A percentile compares a stretch with the other conserved stretches of the same genome.
Evolutionary conservation across 2,888 invertebrate species (phyloP).

Genomic region (Epistrophe grossulariae): DNA sequence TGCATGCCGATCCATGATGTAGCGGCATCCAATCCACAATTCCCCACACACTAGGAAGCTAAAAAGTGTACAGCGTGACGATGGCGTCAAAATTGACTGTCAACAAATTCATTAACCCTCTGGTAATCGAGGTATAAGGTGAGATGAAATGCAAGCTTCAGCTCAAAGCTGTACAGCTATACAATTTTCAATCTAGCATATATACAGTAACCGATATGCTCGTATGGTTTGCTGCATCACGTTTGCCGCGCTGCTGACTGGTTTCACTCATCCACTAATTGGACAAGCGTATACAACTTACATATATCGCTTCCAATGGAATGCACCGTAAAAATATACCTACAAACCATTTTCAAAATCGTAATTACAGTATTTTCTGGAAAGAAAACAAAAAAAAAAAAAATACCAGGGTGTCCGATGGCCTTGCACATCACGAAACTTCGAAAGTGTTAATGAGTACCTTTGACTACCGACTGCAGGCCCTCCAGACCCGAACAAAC

Average conservation of each 20-base stretch:
- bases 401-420: not conserved
- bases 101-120: conserved; percentile 74
- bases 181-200: conserved; percentile 23
- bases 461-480: conserved; percentile 46
- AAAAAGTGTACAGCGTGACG: conserved; percentile 60
- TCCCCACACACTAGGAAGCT: conserved; percentile 35
- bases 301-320: conserved; percentile 28
- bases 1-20: conserved; percentile 10
- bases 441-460: conserved; percentile 68
- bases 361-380: conserved; percentile 63
- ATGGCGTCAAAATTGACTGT: conserved; percentile 74
- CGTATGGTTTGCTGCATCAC: conserved; percentile 42
- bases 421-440: conserved; percentile 32
- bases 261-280: conserved; percentile 68
- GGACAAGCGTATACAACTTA: conserved; percentile 30
- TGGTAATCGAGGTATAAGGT: conserved; percentile 49
- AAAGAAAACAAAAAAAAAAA: not conserved
- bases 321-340: conserved; percentile 29
- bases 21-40: conserved; percentile 3
- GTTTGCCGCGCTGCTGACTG: conserved; percentile 49
- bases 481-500: conserved; percentile 29
- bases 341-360: conserved; percentile 54
- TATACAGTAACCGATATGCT: conserved; percentile 35
- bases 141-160: conserved; percentile 35
- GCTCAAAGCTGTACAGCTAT: conserved; percentile 22